Evolutionary conservation across 2,888 invertebrate species (phyloP), one percentile per base, ranked within the genome.

Genomic region (Malachius bipustulatus): DNA sequence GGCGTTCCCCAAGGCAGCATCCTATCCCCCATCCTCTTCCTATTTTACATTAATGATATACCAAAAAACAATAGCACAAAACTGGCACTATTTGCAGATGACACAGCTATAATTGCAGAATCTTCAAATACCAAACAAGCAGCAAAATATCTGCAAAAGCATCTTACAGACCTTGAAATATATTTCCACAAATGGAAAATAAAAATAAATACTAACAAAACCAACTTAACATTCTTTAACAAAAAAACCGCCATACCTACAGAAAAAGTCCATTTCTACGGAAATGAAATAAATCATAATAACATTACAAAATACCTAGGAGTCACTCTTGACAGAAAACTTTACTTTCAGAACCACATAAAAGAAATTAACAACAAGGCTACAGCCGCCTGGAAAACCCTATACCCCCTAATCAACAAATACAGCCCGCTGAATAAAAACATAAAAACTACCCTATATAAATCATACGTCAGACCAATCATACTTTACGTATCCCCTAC

Each of bases 1-100:
- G 39, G 39, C 2, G 37, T 39, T 4, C 39, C 39, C 2, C 37
- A 39, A 24, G 37, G 34, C 3, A 28, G 32, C 14, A 15, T 36
- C 4, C 33, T 8, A 6, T 9, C 13, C 8, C 13, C 14, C 11
- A 30, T 14, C 2, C 36, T 31, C 6, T 33, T 29, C 13, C 6
- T 13, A 26, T 12, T 9, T 30, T 33, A 30, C 27, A 33, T 33
- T n/a, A 33, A 33, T 12, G 33, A 33, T 27, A 30, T 29, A 8
- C 33, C 33, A 6, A 26, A 4, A 6, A 30, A 9, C 6, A 4
- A 33, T 9, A 8, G 29, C 4, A 33, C 35, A 33, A 32, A 3
- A 1, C 8, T 35, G 3, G 14, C 35, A 3, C 32, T 34, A n/a
- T 34, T 12, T 12, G 35, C 35, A 3, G 32, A 35, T n/a, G 35